Conservation (phyloP, 2,113 vertebrate species). For the Junco hyemalis region DNA sequence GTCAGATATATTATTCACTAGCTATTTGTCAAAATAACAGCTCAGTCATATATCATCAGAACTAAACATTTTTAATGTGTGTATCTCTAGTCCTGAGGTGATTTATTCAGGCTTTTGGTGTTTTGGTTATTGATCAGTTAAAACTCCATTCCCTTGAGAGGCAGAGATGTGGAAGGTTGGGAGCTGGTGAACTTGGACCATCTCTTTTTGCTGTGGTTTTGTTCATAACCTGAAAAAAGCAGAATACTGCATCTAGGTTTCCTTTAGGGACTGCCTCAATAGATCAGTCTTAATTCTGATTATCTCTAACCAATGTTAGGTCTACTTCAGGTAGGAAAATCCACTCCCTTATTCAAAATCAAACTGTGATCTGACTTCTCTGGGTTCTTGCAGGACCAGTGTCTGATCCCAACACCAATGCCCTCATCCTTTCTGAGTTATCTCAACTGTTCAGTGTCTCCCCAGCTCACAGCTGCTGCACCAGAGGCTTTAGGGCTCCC, state of each 20-base stretch:
- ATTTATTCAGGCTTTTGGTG: conserved; percentile 22
- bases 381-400: not conserved
- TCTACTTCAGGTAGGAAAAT: not conserved
- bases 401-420: not conserved
- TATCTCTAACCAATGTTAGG: not conserved
- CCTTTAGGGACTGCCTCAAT: not conserved
- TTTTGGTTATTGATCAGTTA: conserved; percentile 1
- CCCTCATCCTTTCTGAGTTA: not conserved
- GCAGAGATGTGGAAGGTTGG: not conserved
- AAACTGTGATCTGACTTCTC: not conserved
- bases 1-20: conserved; percentile 64
- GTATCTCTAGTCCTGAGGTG: conserved; percentile 9
- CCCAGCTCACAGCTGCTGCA: not conserved
- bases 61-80: conserved; percentile 46
- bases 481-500: not conserved
- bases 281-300: not conserved
- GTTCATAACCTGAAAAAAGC: not conserved
- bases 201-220: not conserved
- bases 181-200: not conserved
- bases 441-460: not conserved
- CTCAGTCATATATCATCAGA: conserved; percentile 41
- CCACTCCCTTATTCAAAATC: not conserved
- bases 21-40: conserved; percentile 60
- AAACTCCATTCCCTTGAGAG: not conserved
- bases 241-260: not conserved